Percentiles rank a stretch among this genome's conserved stretches.
These are phyloP conservation scores for Aphelocoma californica DNA, from an alignment of 2,797 vertebrate species.

Conservation along the genomic window DNA sequence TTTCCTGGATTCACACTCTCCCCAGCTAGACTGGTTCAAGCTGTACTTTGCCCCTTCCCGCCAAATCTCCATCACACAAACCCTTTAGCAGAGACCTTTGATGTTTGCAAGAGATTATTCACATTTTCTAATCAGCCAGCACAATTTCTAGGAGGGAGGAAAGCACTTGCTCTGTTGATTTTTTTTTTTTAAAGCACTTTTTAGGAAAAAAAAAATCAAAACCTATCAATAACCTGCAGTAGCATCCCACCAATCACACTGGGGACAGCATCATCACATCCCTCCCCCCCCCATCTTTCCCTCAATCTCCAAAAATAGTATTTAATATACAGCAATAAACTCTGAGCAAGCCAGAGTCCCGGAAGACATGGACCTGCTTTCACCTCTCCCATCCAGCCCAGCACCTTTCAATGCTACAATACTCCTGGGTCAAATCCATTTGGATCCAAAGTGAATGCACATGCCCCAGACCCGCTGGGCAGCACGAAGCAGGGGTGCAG, in stretches of 20 bases:
- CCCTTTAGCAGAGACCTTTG: background rate
- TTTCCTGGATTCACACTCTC: conserved; percentile 18
- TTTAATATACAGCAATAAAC: conserved; percentile 57
- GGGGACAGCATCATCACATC: background rate
- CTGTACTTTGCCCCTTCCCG: background rate
- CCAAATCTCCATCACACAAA: background rate
- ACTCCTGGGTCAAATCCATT: background rate
- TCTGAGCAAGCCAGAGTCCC: conserved; percentile 56
- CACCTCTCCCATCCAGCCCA: background rate
- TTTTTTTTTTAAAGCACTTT: conserved; percentile 45
- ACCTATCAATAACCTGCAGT: background rate
- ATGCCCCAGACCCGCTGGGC: background rate
- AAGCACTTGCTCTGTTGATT: conserved; percentile 24
- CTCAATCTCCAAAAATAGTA: conserved; percentile 46
- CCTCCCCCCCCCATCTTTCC: conserved; percentile 17
- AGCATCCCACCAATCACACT: background rate
- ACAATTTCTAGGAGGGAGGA: conserved; percentile 38
- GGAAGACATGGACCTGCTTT: conserved; percentile 57
- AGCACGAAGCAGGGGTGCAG: background rate
- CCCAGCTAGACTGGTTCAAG: background rate
- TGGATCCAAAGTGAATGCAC: background rate
- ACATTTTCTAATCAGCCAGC: conserved; percentile 27
- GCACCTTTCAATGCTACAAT: background rate
- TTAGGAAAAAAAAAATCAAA: background rate
- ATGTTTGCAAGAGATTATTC: conserved; percentile 11